Conservation (phyloP, 2,797 vertebrate genomes). For the Phrynocephalus forsythii region DNA sequence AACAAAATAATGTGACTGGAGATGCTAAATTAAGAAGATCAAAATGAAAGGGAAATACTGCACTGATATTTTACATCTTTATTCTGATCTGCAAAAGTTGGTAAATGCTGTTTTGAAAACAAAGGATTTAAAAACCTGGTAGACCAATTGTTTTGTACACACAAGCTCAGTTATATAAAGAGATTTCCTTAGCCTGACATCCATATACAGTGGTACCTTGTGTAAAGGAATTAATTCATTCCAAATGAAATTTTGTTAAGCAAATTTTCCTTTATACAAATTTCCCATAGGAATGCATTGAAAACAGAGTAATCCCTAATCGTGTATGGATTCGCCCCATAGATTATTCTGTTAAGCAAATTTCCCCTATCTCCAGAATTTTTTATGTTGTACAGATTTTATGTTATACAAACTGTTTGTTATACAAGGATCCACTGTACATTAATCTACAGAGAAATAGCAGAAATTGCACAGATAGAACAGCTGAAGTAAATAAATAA, state of each 20-base stretch:
- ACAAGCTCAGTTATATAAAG: conserved; percentile 83
- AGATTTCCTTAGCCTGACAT: too few relatives aligned
- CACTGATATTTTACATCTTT: conserved; percentile 68
- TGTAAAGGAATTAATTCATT: too few relatives aligned
- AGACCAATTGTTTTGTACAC: conserved; percentile 81
- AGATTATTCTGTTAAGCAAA: too few relatives aligned
- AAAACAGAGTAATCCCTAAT: too few relatives aligned
- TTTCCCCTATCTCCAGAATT: too few relatives aligned
- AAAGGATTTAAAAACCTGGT: conserved; percentile 69
- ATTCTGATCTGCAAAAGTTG: conserved; percentile 68
- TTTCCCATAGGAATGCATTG: too few relatives aligned
- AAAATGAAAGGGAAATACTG: conserved; percentile 34
- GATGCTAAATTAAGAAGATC: conserved; percentile 36
- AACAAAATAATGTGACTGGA: background rate
- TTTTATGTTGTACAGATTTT: too few relatives aligned
- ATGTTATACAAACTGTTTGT: too few relatives aligned
- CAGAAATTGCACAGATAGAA: conserved; percentile 77
- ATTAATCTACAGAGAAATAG: conserved; percentile 81
- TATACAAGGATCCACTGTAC: conserved; percentile 74
- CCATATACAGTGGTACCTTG: too few relatives aligned
- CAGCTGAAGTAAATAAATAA: conserved; percentile 52
- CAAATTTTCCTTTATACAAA: too few relatives aligned
- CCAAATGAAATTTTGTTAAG: too few relatives aligned
- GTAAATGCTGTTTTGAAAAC: conserved; percentile 60
- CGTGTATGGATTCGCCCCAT: too few relatives aligned